Percentiles rank a stretch among this genome's conserved stretches.
Evolutionary conservation across 2,888 invertebrate genomes (phyloP).

Genomic region (Lomographa bimaculata): DNA sequence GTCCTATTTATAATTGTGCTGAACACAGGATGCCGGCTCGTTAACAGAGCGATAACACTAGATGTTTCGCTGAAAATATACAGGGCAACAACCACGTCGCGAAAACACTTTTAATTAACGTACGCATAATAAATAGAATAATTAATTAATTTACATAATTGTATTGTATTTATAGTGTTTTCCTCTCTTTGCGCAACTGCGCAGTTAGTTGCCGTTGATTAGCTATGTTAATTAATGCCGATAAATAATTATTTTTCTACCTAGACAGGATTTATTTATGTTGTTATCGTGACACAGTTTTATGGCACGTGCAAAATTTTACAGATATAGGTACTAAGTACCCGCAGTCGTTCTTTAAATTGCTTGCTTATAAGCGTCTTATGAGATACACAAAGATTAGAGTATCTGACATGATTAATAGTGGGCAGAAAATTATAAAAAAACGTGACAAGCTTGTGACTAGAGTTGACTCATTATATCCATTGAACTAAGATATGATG

Average conservation of each 20-base stretch:
- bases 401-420: no score
- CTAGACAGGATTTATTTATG: conserved; percentile 32
- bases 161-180: conserved; percentile 44
- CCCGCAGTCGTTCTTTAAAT: no score
- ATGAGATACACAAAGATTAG: no score
- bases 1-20: no score
- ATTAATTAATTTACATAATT: conserved; percentile 29
- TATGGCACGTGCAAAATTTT: no score
- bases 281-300: conserved; percentile 15
- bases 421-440: no score
- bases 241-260: conserved; percentile 38
- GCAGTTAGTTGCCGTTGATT: conserved; percentile 43
- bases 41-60: conserved; percentile 1
- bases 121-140: conserved; percentile 13
- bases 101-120: conserved; percentile 9
- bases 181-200: conserved; percentile 44
- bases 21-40: no score
- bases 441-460: no score
- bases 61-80: conserved; percentile 1
- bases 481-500: conserved; percentile 2
- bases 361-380: no score
- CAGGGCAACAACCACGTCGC: conserved; percentile 13
- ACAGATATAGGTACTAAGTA: no score
- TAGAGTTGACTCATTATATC: no score
- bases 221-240: conserved; percentile 48